Base-by-base conservation (phyloP, 2,888 invertebrate species). In the Crioceris asparagi region DNA sequence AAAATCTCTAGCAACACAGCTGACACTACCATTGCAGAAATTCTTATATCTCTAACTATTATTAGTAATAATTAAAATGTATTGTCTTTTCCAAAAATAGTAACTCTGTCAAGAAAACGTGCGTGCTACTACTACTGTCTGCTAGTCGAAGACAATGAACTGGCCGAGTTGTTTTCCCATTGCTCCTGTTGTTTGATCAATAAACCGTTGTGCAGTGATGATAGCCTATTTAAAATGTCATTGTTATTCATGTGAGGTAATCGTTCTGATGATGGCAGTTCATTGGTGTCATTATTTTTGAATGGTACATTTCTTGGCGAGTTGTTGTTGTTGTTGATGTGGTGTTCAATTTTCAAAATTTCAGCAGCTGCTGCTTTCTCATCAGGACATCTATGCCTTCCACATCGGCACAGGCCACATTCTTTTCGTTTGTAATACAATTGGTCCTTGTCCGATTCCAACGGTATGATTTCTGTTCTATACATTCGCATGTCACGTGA, bases 381-480 rank as follows among this genome's bases (percentile, higher is more conserved):
- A 64, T 68, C 35, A 52, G 51, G 38, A 46, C 54, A 44, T 48
- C 55, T 48, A 60, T 64, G 50, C 56, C 62, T 27, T 55, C 59
- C 35, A 61, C 57, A 48, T 65, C 65, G 46, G 39, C 61, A 62
- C 33, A 58, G 54, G 43, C 62, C 62, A n/a, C 50, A 50, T 21
- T 49, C 49, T 15, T 55, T 54, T 3, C 50, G 44, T 19, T 51
- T 52, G 35, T 60, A 60, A 43, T 61, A 63, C 33, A 65, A 54
- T 23, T 59, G 56, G 40, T 63, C 57, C 27, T 71, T 70, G 45
- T 72, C 75, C 15, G 69, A 67, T 53, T 75, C 67, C 57, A 66
- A 60, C 16, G 65, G 73, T 44, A 70, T 54, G 17, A 73, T 65
- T 57, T 68, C 70, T 25, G 64, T 64, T 47, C 64, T 65, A 38